These are phyloP conservation scores for Elephantulus edwardii DNA, from an alignment of 2,113 vertebrate genomes.

Conservation along the genomic window DNA sequence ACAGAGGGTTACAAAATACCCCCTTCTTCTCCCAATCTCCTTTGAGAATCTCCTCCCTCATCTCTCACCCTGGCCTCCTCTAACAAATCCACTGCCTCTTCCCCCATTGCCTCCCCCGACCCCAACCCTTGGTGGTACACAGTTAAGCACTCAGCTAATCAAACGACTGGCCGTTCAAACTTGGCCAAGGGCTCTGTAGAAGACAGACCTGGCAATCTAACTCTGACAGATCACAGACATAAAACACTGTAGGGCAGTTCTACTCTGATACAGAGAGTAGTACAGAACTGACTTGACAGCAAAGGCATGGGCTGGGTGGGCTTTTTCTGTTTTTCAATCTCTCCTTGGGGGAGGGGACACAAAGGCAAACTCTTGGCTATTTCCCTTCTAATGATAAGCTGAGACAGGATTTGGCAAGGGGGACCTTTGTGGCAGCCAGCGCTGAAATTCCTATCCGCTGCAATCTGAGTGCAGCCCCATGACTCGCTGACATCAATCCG, in stretches of 20 bases:
- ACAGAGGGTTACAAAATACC: not conserved
- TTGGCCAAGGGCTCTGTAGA: not conserved
- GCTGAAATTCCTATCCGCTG: slow-evolving; percentile 9
- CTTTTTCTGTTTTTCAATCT: not conserved
- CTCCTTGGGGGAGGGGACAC: rapidly evolving
- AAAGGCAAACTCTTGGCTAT: not conserved
- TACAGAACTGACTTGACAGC: not conserved
- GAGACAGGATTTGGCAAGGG: slow-evolving; percentile 17
- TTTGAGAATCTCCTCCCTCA: not conserved
- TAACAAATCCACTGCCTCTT: not conserved
- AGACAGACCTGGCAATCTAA: not conserved
- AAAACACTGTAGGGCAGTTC: not conserved
- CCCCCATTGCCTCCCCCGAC: not conserved
- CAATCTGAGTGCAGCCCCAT: slow-evolving; percentile 34
- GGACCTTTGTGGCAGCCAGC: not conserved
- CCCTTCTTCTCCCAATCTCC: not conserved
- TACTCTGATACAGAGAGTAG: not conserved
- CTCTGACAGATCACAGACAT: not conserved
- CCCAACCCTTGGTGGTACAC: not conserved
- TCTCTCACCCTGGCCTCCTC: not conserved
- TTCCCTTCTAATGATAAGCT: not conserved
- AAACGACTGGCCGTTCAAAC: not conserved
- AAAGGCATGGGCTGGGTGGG: not conserved
- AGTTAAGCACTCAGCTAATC: not conserved
- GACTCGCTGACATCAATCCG: not conserved